Base-by-base conservation (phyloP, 2,113 vertebrate species). In the Bagarius yarrelli region DNA sequence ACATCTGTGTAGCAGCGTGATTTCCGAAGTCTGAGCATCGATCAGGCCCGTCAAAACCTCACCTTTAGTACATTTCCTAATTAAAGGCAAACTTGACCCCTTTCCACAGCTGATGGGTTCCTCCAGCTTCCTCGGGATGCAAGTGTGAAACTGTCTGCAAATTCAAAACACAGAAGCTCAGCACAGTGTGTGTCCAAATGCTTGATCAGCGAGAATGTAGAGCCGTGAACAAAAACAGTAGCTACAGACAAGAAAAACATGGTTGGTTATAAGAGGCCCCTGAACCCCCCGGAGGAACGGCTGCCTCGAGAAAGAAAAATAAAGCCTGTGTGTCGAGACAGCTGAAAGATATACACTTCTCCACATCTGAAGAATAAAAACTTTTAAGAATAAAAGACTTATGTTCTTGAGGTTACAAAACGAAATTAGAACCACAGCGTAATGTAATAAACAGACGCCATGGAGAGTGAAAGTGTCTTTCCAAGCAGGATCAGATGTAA, bases 191-290 rank as follows among this genome's bases (percentile, higher is more conserved):
- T 70, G 69, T 83, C 76, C 78, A 83, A 61, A 60, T 1, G 72
- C 85, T 86, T 66, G 59, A 82, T 87, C 86, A 83, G 79, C 63
- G 30, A 83, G 83, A 86, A 84, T 50, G n/a, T 23, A 67, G 60
- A 64, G 15, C 79, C 84, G 83, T 61, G 55, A 87, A 91, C 83
- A 83, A 90, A 91, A 91, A 89, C 90, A 91, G 89, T 82, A 91
- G 91, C 85, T 19, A 47, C 60, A 87, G 88, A 88, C 89, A 90
- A 90, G 89, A 85, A 90, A 89, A 93, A 91, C 89, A 91, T 15
- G 56, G 79, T 75, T 66, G 81, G 69, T 36, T 30, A 56, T 44
- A 16, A 86, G 85, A 81, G 87, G 88, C 80, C 86, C 82, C 64
- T 3, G 47, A 67, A 87, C 81, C 5, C 79, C 80, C 80, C 80